Base-by-base conservation (phyloP, 2,888 invertebrate genomes). In the Amiota mariae region DNA sequence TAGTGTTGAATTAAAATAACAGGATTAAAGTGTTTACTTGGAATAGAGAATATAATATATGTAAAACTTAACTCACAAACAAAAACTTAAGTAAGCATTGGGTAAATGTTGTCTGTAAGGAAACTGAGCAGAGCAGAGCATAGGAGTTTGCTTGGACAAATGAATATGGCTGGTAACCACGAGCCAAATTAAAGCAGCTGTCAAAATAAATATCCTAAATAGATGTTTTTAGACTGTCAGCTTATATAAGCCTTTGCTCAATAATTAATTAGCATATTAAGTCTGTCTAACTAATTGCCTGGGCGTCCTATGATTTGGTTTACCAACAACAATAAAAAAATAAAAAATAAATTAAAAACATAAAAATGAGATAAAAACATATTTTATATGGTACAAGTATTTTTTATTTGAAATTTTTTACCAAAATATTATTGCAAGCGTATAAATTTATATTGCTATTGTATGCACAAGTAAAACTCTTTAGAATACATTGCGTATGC, bases 211-310 rank as follows among this genome's bases (percentile, higher is more conserved):
- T 68, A 36, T 54, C 54, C 24, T 68, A 8, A 51, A 54, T 24
- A 68, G 67, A 68, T 36, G 6, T 68, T 68, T 68, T 36, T 11
- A 67, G 46, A 15, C 24, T n/a, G 20, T 67, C 49, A 24, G 63
- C 63, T 63, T 20, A 36, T 46, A 13, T 51, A 67, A 67, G 49
- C 67, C 48, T 67, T 67, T 49, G 51, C 54, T 51, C 67, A 68
- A 68, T 51, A 68, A 68, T 68, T 68, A 68, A 68, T 68, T 68
- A 68, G 54, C 54, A 68, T 51, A 54, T 54, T 68, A 68, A 68
- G 54, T 13, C 11, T 11, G 54, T 10, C 57, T 15, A 18, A 57
- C 57, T 57, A 18, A 57, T 18, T 59, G 59, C 11, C 59, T 59
- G 59, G 18, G 18, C 8, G 15, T 36, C 6, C 36, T 36, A 36